Base-by-base conservation (phyloP, 1,140 invertebrate species). In the Nylanderia fulva region DNA sequence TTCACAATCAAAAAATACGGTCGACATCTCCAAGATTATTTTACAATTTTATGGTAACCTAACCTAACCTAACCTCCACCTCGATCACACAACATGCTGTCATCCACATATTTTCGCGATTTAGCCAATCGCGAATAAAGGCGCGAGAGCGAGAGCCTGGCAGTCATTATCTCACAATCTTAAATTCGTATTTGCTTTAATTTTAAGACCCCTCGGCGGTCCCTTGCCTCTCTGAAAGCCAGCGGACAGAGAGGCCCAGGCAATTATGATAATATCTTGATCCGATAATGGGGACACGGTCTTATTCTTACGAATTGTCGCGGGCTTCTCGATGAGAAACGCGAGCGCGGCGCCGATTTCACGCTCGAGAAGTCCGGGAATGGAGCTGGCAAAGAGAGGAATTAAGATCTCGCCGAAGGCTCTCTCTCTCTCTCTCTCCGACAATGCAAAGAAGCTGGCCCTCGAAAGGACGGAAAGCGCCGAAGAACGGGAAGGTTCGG, bases 211-310 rank as follows among this genome's bases (percentile, higher is more conserved):
- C 88, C 15, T 56, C 36, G 13, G 42, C 27, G n/a, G 39, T 83
- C 27, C 64, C 66, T 36, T 63, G 66, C 21, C n/a, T 11, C 66
- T 66, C 58, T 11, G 82, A 79, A 56, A 83, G 69, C 68, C 61
- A 29, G 75, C 60, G n/a, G n/a, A n/a, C n/a, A n/a, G n/a, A 88
- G 64, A 85, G 72, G 71, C 75, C 58, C 56, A 33, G 84, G 88
- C 88, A 90, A 90, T 90, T 90, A 90, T 87, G 88, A 90, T 90
- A 90, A 90, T 90, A 89, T 87, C 88, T 89, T 89, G 88, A 90
- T 90, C 88, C 88, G 88, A 90, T 89, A 90, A 90, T 90, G 88
- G 87, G 87, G 87, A 88, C 88, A 83, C 88, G 87, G 76, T 88
- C 88, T 89, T 89, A 89, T 89, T 89, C 88, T 89, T 89, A 85